Base-by-base conservation (phyloP, 2,888 invertebrate genomes). In the Eumacrocentrus americanus region DNA sequence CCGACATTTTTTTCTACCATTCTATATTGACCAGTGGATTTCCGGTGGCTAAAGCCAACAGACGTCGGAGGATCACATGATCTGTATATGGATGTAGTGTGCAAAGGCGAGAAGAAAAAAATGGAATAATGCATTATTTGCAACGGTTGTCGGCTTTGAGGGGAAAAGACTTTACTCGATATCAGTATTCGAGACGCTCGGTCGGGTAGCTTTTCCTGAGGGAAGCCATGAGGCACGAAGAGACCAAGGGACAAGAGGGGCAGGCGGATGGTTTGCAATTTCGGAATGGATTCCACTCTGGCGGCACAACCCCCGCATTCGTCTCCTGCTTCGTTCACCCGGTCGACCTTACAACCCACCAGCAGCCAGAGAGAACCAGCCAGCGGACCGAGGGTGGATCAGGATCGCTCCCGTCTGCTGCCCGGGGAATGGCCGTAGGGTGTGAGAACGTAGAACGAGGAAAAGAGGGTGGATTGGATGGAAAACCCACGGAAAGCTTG, bases 201-300 rank as follows among this genome's bases (percentile, higher is more conserved):
- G 20, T 51, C 37, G 59, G 62, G 53, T 72, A 68, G 76, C 73
- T 78, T 76, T 77, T 78, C 78, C 78, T 75, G 71, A 71, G 78
- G 75, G 75, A 80, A 73, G 72, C 59, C 60, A 46, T 53, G 64
- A 57, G 68, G 63, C 60, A 58, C 37, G 54, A 48, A 53, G 44
- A 29, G 50, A 55, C 61, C 38, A 64, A 60, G 63, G 68, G 61
- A 55, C 61, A 64, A 51, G 65, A 65, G 59, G 66, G 63, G 68
- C 67, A 68, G 66, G 70, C 75, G 73, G 72, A 62, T 76, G 75
- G 75, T 72, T 78, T 73, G 80, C 79, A 80, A 79, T 80, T 80
- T 80, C 75, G 78, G 78, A 80, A 80, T 80, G 79, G 80, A 80
- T 79, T 79, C 79, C 74, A 72, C 71, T 73, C 73, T 70, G 65